Conservation (phyloP, 2,888 invertebrate species). For the Pyrrhosoma nymphula region DNA sequence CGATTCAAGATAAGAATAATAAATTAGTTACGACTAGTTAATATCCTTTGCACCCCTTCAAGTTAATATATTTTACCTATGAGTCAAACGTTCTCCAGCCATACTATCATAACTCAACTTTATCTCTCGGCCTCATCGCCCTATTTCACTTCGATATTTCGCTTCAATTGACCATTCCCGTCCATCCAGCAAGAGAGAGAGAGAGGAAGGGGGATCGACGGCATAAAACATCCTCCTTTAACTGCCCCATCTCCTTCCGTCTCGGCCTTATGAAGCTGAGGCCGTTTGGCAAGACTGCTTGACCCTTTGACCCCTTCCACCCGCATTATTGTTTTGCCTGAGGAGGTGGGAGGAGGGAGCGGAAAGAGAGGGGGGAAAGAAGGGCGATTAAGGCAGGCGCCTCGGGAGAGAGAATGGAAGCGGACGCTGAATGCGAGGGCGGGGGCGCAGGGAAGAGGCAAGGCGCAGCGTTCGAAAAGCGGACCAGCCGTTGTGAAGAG, state of each 20-base stretch:
- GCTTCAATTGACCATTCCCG: not conserved
- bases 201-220: not conserved
- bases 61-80: too few species aligned
- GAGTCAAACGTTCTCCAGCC: too few species aligned
- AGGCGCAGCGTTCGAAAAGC: not conserved
- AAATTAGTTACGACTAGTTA: too few species aligned
- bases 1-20: too few species aligned
- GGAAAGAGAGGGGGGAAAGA: not conserved
- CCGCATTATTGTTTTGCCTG: conserved; percentile 54
- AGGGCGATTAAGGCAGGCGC: not conserved
- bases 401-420: not conserved
- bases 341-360: not conserved
- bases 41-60: too few species aligned
- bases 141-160: not conserved
- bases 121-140: not conserved
- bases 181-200: not conserved
- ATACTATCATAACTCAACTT: not conserved
- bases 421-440: not conserved
- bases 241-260: not conserved
- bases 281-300: conserved; percentile 48
- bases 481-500: not conserved
- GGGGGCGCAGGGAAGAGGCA: not conserved
- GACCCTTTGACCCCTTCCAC: conserved; percentile 49
- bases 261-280: not conserved
- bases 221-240: not conserved